Conservation (phyloP, 92 coral and sea anemone genomes). For the Umimayanthus chanpuru region DNA sequence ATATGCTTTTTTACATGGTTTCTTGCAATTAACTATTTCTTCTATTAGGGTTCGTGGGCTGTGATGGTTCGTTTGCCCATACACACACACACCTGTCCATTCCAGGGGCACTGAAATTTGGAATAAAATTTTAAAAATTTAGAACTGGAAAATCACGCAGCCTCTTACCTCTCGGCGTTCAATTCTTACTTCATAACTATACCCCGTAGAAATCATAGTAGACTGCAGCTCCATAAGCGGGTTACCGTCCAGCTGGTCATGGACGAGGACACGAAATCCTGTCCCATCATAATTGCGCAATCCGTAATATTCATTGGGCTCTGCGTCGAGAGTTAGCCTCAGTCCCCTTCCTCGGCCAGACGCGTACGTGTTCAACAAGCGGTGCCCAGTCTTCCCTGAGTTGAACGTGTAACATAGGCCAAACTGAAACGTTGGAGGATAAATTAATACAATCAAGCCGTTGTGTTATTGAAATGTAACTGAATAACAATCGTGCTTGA, state of each 20-base stretch:
- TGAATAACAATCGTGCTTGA: no score
- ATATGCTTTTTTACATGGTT: no score
- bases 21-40: no score
- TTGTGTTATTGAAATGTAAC: no score
- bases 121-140: no score
- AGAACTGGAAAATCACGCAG: no score
- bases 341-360: slow-evolving; percentile 42
- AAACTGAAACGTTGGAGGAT: slow-evolving; percentile 16
- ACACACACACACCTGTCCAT: no score
- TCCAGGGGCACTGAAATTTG: no score
- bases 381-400: background rate
- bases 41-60: no score
- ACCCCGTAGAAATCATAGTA: slow-evolving; percentile 51
- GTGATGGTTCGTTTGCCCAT: no score
- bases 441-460: no score
- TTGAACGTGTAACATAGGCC: slow-evolving; percentile 72
- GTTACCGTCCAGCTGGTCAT: slow-evolving; percentile 42
- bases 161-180: slow-evolving; percentile 28
- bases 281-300: slow-evolving; percentile 42
- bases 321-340: slow-evolving; percentile 42
- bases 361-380: slow-evolving; percentile 46
- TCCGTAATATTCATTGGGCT: slow-evolving; percentile 69
- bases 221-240: slow-evolving; percentile 48
- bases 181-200: slow-evolving; percentile 44
- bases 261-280: slow-evolving; percentile 55